Evolutionary conservation across 2,113 vertebrate genomes (phyloP).

Genomic region (Reinhardtius hippoglossoides): DNA sequence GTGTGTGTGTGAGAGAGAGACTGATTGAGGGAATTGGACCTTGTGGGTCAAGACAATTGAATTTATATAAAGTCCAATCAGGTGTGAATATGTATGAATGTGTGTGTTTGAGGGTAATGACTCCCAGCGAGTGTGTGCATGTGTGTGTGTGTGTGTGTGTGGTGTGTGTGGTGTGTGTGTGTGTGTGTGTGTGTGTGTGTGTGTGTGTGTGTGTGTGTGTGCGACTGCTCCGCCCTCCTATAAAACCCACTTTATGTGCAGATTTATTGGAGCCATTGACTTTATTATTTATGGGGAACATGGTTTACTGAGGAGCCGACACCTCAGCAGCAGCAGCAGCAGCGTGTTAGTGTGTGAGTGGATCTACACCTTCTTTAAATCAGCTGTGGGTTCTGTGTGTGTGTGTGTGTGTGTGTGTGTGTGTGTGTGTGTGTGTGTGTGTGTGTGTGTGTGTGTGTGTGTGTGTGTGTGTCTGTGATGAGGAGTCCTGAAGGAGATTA

Average conservation of each 20-base stretch:
- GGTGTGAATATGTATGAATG: not conserved
- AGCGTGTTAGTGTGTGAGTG: not conserved
- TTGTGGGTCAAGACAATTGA: not conserved
- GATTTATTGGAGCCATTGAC: constrained; percentile 43
- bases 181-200: too few relatives aligned
- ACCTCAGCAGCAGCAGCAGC: not conserved
- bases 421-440: too few relatives aligned
- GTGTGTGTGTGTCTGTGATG: too few relatives aligned
- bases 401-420: too few relatives aligned
- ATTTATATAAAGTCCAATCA: not conserved
- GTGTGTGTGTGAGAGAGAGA: not conserved
- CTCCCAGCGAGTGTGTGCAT: not conserved
- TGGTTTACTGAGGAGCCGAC: constrained; percentile 19
- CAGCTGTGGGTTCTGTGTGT: too few relatives aligned
- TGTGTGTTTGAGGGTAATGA: not conserved
- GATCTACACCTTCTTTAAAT: too few relatives aligned
- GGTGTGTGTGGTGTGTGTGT: too few relatives aligned
- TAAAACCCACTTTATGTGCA: constrained; percentile 52
- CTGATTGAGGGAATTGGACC: not conserved
- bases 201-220: not conserved
- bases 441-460: too few relatives aligned
- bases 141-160: not conserved
- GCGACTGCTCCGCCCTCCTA: not conserved
- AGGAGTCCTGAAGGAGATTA: too few relatives aligned
- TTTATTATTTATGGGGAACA: constrained; percentile 50